Conservation (phyloP, 2,888 invertebrate genomes). For the Archips xylosteana region DNA sequence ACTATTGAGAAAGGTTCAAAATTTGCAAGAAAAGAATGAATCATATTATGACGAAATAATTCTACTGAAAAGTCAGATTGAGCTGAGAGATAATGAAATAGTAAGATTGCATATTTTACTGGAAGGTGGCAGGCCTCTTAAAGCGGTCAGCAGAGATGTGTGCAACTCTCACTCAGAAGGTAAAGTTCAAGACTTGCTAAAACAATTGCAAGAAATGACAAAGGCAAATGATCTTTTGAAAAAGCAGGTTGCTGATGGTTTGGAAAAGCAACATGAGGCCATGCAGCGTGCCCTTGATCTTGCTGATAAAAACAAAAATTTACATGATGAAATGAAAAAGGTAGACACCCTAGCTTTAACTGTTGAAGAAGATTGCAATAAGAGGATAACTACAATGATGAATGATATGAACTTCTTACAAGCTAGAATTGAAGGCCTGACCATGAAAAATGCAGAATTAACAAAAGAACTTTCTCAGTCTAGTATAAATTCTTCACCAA, state of each 20-base stretch:
- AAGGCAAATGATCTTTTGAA: constrained; percentile 80
- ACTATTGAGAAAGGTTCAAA: constrained; percentile 73
- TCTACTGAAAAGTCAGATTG: constrained; percentile 72
- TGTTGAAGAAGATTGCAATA: constrained; percentile 92
- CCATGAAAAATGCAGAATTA: constrained; percentile 77
- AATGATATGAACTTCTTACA: constrained; percentile 86
- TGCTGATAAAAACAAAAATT: constrained; percentile 89
- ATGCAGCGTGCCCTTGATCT: constrained; percentile 90
- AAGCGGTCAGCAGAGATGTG: constrained; percentile 88
- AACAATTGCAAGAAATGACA: constrained; percentile 87
- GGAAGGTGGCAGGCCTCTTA: constrained; percentile 89
- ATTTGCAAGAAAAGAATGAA: constrained; percentile 76
- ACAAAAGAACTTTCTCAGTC: constrained; percentile 84
- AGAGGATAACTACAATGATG: constrained; percentile 86
- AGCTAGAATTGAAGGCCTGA: constrained; percentile 80
- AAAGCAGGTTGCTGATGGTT: constrained; percentile 81
- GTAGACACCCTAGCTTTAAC: constrained; percentile 90
- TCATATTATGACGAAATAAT: constrained; percentile 70
- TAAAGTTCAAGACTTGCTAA: constrained; percentile 84
- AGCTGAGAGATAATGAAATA: constrained; percentile 89
- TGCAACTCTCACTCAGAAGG: constrained; percentile 85
- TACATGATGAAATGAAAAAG: constrained; percentile 90
- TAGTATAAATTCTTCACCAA: constrained; percentile 53
- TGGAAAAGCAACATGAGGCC: constrained; percentile 91
- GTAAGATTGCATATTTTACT: constrained; percentile 88